Evolutionary conservation across 92 coral and sea anemone species (phyloP), one percentile per base, ranked within the genome.

Genomic region (Paragorgia papillata): DNA sequence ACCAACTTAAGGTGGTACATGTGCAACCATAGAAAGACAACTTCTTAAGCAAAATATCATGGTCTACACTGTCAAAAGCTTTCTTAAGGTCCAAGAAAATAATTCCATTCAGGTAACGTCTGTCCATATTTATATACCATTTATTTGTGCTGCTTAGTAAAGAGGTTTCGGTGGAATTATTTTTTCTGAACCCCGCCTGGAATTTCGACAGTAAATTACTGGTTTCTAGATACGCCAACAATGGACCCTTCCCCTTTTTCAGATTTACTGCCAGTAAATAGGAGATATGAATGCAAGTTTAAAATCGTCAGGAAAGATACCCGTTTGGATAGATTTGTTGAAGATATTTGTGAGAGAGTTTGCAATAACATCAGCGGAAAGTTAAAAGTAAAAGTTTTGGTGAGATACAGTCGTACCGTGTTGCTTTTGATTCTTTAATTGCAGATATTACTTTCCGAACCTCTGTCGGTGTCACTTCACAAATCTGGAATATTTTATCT

Each of bases 241-340:
- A 28, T 60, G 56, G 87, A 44, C 79, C 59, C 39, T 67, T 46
- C 12, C 49, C 35, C 58, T 83, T 71, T 19, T 70, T 21, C 40
- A 49, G 66, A 37, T 7, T n/a, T 77, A 76, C 9, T 54, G 55
- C 46, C 79, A 79, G 29, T 21, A 43, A 26, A 83, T 57, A 5
- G 86, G 86, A 25, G 86, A 62, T 5, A 83, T 82, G 40, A 27
- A 40, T 3, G 88, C 76, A 4, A 80, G 43, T 63, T 84, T 80
- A 80, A 82, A 57, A 31, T 86, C 83, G 30, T 21, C 57, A 30
- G 89, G 83, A 51, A 67, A 82, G 51, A 44, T 82, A 33, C 67
- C 83, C 34, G 53, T 22, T 10, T 39, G 22, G 28, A 86, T 34
- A 22, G 82, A 87, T 73, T 57, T 53, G 27, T 79, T 75, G 24